Conservation (phyloP, 2,888 invertebrate genomes). For the Meganola albula region DNA sequence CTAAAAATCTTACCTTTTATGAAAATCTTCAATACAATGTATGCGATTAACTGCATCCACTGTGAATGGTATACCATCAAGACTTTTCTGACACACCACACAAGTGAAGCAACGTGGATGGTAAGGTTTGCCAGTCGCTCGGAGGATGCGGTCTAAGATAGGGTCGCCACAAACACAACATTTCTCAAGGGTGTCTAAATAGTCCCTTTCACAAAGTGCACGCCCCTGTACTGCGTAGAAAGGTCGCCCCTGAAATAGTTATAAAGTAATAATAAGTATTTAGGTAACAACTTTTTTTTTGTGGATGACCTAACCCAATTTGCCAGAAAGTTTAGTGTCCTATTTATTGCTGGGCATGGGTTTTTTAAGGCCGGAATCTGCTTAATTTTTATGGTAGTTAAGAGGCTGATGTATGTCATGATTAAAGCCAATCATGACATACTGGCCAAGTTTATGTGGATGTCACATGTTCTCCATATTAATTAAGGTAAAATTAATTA, state of each 20-base stretch:
- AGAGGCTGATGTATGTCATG: too few species aligned
- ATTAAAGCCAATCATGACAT: too few species aligned
- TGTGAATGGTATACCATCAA: conserved; percentile 99
- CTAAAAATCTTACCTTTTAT: conserved; percentile 86
- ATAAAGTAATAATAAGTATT: too few species aligned
- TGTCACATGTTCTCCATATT: too few species aligned
- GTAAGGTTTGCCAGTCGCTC: conserved; percentile 98
- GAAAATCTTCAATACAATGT: conserved; percentile 99
- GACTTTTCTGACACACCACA: conserved; percentile 94
- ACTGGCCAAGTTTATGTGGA: too few species aligned
- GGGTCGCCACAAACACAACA: conserved; percentile 97
- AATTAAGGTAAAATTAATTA: too few species aligned
- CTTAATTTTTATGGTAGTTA: too few species aligned
- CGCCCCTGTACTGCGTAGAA: conserved; percentile 97
- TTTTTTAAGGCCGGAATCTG: too few species aligned
- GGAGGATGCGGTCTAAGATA: conserved; percentile 94
- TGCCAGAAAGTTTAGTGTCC: too few species aligned
- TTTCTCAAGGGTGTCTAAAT: conserved; percentile 96
- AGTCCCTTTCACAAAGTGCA: conserved; percentile 97
- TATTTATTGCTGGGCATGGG: too few species aligned
- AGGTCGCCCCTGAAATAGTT: conserved; percentile 89
- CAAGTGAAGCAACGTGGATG: conserved; percentile 98
- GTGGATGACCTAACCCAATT: too few species aligned
- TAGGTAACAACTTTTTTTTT: too few species aligned
- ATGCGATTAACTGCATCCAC: conserved; percentile 98